These are phyloP conservation scores for Euphysa ruthae DNA, from an alignment of 30 jellyfish, hydroid and myxozoan genomes.

Conservation along the genomic window DNA sequence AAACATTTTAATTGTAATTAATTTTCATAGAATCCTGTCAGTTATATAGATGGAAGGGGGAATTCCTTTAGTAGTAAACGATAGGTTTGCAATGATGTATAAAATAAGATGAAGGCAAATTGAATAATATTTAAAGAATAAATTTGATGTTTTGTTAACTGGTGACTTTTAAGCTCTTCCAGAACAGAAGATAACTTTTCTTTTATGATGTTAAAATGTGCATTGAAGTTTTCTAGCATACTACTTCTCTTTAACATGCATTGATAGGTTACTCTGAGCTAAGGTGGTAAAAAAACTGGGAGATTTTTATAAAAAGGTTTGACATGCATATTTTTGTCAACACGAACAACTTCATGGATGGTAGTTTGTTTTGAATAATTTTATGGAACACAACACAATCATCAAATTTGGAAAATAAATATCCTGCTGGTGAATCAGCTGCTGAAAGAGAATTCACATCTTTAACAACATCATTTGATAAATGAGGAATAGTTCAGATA, in stretches of 20 bases:
- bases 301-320: neutral
- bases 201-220: neutral
- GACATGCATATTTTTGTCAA: neutral
- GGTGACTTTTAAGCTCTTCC: neutral
- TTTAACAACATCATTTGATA: neutral
- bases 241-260: neutral
- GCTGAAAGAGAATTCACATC: neutral
- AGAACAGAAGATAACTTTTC: neutral
- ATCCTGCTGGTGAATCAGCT: neutral
- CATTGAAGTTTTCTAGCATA: neutral
- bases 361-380: neutral
- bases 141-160: neutral
- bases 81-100: no score
- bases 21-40: no score
- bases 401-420: constrained; percentile 1
- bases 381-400: neutral
- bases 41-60: no score
- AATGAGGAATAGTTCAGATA: no score
- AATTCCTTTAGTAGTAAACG: no score
- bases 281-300: neutral
- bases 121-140: neutral
- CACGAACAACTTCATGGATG: neutral
- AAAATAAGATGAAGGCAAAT: neutral
- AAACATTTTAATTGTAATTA: no score
- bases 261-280: constrained; percentile 1